Conservation (phyloP, 2,113 vertebrate species). For the Dascyllus trimaculatus region DNA sequence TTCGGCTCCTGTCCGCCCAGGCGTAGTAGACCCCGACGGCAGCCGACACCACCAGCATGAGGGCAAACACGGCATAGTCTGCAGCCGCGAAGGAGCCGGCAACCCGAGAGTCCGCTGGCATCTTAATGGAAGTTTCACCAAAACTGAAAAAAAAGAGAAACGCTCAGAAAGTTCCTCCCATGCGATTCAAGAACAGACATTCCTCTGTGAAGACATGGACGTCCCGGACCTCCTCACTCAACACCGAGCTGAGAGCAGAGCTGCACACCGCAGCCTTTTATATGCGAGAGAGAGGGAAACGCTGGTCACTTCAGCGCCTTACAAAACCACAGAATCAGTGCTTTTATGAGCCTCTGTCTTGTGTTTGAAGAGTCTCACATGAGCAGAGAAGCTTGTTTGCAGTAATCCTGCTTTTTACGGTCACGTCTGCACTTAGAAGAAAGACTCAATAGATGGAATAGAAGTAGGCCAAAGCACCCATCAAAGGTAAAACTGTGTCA, state of each 20-base stretch:
- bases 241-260: slow-evolving; percentile 41
- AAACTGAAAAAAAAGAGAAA: neutral
- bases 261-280: slow-evolving; percentile 33
- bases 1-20: slow-evolving; percentile 83
- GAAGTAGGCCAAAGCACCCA: no score
- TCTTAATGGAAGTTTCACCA: slow-evolving; percentile 15
- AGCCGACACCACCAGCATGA: slow-evolving; percentile 91
- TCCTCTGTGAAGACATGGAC: slow-evolving; percentile 19
- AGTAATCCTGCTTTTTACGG: no score
- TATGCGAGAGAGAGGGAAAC: neutral
- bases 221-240: slow-evolving; percentile 45
- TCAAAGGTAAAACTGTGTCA: no score
- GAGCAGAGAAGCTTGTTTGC: no score
- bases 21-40: slow-evolving; percentile 92
- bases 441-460: no score
- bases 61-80: slow-evolving; percentile 94
- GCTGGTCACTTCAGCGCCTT: neutral
- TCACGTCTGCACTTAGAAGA: no score
- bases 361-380: neutral
- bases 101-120: slow-evolving; percentile 51
- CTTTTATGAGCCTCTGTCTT: neutral
- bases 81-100: slow-evolving; percentile 82
- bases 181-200: slow-evolving; percentile 5
- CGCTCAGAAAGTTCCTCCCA: neutral
- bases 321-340: neutral